These are phyloP conservation scores for Drosophila basisetae DNA, from an alignment of 2,888 invertebrate species.

Conservation along the genomic window DNA sequence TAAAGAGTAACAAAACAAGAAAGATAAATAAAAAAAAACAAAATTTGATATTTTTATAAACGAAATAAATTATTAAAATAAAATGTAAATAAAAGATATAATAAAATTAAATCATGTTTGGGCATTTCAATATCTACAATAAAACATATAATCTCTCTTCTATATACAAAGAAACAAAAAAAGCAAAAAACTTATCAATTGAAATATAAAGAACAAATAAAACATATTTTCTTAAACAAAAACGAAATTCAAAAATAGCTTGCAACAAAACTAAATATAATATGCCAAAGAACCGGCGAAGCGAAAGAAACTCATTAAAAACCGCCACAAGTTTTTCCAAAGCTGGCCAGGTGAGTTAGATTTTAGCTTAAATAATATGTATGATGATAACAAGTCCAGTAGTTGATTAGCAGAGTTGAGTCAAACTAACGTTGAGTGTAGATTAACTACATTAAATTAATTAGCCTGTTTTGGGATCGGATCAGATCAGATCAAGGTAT, in stretches of 20 bases:
- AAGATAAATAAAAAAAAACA: constrained; percentile 34
- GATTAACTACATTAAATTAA: not conserved
- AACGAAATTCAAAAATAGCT: constrained; percentile 34
- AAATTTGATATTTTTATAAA: constrained; percentile 82
- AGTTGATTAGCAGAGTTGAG: constrained; percentile 22
- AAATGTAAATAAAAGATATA: constrained; percentile 64
- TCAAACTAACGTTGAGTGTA: constrained; percentile 15
- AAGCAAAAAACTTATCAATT: constrained; percentile 53
- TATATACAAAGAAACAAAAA: constrained; percentile 58
- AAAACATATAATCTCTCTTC: constrained; percentile 75
- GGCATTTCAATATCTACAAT: constrained; percentile 64
- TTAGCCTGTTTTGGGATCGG: constrained; percentile 14
- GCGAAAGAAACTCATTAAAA: constrained; percentile 20
- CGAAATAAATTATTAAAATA: constrained; percentile 62
- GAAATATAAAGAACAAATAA: constrained; percentile 48
- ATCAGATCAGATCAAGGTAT: constrained; percentile 20
- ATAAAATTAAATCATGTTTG: constrained; percentile 58
- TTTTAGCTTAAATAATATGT: constrained; percentile 29
- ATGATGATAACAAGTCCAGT: constrained; percentile 24
- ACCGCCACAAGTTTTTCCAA: constrained; percentile 3
- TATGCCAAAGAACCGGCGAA: constrained; percentile 58
- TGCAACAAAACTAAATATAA: constrained; percentile 42
- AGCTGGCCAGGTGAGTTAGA: constrained; percentile 46
- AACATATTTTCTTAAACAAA: constrained; percentile 54
- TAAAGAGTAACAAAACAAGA: constrained; percentile 33